phyloP scores from a whole-genome alignment of 2,888 invertebrate species.

The Idaea straminata region DNA sequence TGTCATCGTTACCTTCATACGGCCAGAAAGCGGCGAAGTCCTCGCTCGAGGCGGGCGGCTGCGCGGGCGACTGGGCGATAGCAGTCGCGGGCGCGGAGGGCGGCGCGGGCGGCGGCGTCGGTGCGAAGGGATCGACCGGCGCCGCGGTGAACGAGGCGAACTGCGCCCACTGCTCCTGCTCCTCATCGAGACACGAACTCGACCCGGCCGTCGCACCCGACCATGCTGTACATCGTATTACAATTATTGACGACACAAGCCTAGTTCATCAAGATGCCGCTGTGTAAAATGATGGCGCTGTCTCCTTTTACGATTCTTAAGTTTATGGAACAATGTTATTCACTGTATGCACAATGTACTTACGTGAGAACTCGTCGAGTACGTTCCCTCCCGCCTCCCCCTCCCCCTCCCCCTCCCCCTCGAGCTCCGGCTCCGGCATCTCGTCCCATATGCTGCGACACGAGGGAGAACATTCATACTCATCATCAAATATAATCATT shows the following conservation, averaged over 20 bases:
- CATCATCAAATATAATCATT: too few relatives aligned
- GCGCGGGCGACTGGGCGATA: slow-evolving; percentile 13
- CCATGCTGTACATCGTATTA: too few relatives aligned
- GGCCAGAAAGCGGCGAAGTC: slow-evolving; percentile 44
- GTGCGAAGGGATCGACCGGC: slow-evolving; percentile 9
- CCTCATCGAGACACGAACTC: slow-evolving; percentile 19
- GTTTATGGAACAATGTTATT: too few relatives aligned
- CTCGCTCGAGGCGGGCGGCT: slow-evolving; percentile 15
- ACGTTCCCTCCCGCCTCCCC: slow-evolving; percentile 23
- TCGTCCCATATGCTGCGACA: slow-evolving; percentile 58
- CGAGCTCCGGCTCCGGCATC: slow-evolving; percentile 26
- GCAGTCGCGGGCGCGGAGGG: slow-evolving; percentile 16
- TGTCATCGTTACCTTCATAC: slow-evolving; percentile 20
- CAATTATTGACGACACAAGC: too few relatives aligned
- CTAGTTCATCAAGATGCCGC: too few relatives aligned
- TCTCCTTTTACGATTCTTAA: too few relatives aligned
- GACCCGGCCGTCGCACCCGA: slow-evolving; percentile 14
- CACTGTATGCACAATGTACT: slow-evolving; percentile 16
- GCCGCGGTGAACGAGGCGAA: slow-evolving; percentile 35
- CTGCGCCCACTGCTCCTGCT: slow-evolving; percentile 58
- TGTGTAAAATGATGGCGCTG: too few relatives aligned
- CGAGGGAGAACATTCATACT: too few relatives aligned
- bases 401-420: slow-evolving; percentile 9
- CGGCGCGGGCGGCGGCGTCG: slow-evolving; percentile 27
- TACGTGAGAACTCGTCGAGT: slow-evolving; percentile 34